phyloP scores from a whole-genome alignment of 1,140 invertebrate genomes.

The Dufourea novaeangliae region DNA sequence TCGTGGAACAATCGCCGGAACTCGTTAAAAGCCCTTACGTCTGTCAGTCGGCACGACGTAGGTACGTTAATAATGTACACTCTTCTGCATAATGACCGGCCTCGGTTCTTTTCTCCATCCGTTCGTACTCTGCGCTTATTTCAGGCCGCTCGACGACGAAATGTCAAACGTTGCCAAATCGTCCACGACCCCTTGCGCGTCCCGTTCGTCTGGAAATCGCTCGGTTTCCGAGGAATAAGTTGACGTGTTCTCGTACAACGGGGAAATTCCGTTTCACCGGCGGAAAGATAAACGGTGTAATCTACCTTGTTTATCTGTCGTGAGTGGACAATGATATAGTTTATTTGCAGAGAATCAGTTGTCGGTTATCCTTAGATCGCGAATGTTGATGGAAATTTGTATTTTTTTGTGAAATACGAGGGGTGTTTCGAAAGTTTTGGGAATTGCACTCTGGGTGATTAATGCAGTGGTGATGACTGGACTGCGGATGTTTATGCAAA shows the following conservation, averaged over 20 bases:
- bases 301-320: constrained; percentile 6
- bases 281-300: not conserved
- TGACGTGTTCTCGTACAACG: not conserved
- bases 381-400: too few species aligned
- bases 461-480: too few species aligned
- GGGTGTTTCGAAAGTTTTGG: too few species aligned
- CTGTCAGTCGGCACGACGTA: constrained; percentile 31
- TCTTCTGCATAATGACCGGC: constrained; percentile 45
- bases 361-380: too few species aligned
- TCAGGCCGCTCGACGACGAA: not conserved
- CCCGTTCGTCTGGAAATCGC: not conserved
- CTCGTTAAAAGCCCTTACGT: constrained; percentile 54
- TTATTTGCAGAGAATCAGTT: too few species aligned
- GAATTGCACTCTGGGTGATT: too few species aligned
- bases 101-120: not conserved
- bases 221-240: not conserved
- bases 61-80: constrained; percentile 41
- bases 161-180: not conserved
- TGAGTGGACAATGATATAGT: too few species aligned
- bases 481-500: too few species aligned
- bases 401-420: too few species aligned
- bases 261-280: not conserved
- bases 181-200: not conserved
- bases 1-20: constrained; percentile 56
- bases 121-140: too few species aligned